These are phyloP conservation scores for Habroteleia sp. DNA, from an alignment of 2,888 invertebrate species.

Conservation along the genomic window DNA sequence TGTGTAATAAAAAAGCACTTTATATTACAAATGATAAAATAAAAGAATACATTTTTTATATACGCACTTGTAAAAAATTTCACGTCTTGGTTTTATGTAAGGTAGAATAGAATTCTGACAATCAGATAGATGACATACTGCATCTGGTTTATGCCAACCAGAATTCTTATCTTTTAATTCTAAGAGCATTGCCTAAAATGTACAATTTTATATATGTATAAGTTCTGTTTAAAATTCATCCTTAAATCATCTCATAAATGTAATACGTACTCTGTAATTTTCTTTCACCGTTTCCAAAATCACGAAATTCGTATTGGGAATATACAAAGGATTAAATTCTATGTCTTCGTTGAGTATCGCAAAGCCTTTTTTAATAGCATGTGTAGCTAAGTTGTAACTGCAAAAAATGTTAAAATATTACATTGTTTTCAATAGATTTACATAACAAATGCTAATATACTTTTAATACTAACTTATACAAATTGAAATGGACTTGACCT, in stretches of 20 bases:
- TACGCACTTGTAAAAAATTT: conserved; percentile 71
- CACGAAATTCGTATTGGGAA: conserved; percentile 68
- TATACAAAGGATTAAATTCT: conserved; percentile 53
- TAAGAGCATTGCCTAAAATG: conserved; percentile 60
- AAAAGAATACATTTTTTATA: conserved; percentile 14
- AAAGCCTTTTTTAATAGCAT: conserved; percentile 62
- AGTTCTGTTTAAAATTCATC: too few relatives aligned
- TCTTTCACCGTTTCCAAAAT: conserved; percentile 65
- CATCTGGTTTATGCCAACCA: conserved; percentile 70
- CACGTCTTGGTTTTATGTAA: conserved; percentile 63
- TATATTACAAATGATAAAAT: not conserved
- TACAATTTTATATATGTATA: too few relatives aligned
- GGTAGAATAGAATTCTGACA: conserved; percentile 65
- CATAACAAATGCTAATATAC: conserved; percentile 4
- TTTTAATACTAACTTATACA: conserved; percentile 67
- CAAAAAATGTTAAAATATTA: conserved; percentile 1
- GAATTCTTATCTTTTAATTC: conserved; percentile 65
- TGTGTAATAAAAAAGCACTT: conserved; percentile 1
- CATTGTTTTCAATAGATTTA: not conserved
- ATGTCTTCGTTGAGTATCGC: conserved; percentile 45
- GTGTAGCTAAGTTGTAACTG: conserved; percentile 69
- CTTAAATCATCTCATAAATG: too few relatives aligned
- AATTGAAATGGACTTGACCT: conserved; percentile 67
- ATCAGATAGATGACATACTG: conserved; percentile 67
- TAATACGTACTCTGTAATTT: conserved; percentile 63